Percentiles rank a stretch among this genome's conserved stretches.
Evolutionary conservation across 2,888 invertebrate genomes (phyloP).

Genomic region (Patella pellucida): DNA sequence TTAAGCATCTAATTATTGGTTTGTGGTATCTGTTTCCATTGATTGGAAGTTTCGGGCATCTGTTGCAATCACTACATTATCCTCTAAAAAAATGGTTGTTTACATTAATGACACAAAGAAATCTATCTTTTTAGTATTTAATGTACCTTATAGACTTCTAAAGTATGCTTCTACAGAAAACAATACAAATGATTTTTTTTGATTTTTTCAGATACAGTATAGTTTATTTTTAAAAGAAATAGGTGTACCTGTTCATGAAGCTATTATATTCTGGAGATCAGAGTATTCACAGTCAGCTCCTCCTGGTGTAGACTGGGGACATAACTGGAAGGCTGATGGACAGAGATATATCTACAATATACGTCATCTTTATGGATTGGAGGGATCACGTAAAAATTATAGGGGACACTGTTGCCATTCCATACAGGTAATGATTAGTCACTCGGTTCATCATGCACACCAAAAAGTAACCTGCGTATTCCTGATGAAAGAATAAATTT

Average conservation of each 20-base stretch:
- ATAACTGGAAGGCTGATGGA: constrained; percentile 73
- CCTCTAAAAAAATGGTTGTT: no score
- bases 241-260: constrained; percentile 79
- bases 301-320: constrained; percentile 75
- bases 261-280: constrained; percentile 77
- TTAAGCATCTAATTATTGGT: no score
- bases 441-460: not conserved
- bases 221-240: constrained; percentile 81
- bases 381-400: constrained; percentile 79
- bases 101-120: no score
- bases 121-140: no score
- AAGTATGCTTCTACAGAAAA: no score
- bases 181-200: not conserved
- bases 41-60: no score
- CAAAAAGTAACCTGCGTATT: no score
- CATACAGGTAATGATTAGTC: constrained; percentile 75
- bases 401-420: constrained; percentile 76
- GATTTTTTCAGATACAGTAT: constrained; percentile 74
- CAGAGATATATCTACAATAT: constrained; percentile 79
- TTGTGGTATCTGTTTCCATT: no score
- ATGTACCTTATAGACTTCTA: no score
- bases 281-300: constrained; percentile 75
- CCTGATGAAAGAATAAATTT: no score
- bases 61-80: no score
- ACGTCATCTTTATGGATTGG: constrained; percentile 81